Evolutionary conservation across 2,797 vertebrate species (phyloP).

Genomic region (Melanotaenia parkinsoni): DNA sequence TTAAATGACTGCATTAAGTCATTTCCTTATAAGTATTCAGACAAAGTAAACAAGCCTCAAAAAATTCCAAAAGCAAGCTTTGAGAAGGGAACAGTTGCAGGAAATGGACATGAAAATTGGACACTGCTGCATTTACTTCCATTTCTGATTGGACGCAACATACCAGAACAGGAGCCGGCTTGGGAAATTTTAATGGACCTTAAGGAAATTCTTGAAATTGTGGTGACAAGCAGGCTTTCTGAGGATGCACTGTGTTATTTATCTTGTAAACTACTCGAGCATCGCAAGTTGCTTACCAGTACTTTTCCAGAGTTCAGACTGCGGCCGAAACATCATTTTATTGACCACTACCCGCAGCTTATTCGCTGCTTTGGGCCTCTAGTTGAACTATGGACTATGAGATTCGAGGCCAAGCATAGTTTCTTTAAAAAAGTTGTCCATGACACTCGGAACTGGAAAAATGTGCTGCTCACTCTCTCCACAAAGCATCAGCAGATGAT

Average conservation of each 20-base stretch:
- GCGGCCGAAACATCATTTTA: not conserved
- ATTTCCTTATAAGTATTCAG: not conserved
- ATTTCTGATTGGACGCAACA: constrained; percentile 25
- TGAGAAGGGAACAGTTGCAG: not conserved
- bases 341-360: not conserved
- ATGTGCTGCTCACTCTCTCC: not conserved
- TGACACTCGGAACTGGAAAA: not conserved
- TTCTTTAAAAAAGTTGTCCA: not conserved
- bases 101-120: constrained; percentile 48
- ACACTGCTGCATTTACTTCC: constrained; percentile 33
- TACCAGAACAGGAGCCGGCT: constrained; percentile 31
- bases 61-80: constrained; percentile 12
- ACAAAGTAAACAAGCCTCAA: not conserved
- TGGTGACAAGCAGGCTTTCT: not conserved
- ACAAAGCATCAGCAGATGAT: not conserved
- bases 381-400: not conserved
- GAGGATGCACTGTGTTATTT: not conserved
- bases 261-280: not conserved
- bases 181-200: constrained; percentile 31
- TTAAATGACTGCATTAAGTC: not conserved
- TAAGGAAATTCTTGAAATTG: not conserved
- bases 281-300: not conserved
- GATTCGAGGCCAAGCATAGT: not conserved
- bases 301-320: not conserved
- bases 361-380: not conserved